Conservation (phyloP, 1,140 invertebrate species). For the Drosophila sp. region DNA sequence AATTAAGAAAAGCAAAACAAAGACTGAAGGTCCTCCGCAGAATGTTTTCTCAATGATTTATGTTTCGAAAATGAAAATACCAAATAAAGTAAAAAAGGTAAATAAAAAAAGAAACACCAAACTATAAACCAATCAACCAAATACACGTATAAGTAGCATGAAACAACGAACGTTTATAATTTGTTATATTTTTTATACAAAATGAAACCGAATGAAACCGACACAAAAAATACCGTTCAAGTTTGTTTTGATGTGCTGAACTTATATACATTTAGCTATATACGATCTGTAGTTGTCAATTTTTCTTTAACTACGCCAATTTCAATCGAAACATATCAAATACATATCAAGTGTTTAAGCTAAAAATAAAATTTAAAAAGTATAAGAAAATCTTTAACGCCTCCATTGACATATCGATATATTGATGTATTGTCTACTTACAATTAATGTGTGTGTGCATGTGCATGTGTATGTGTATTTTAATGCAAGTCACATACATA, state of each 20-base stretch:
- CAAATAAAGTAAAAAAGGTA: slow-evolving; percentile 13
- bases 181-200: slow-evolving; percentile 82
- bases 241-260: slow-evolving; percentile 50
- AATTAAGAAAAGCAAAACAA: slow-evolving; percentile 53
- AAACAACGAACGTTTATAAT: slow-evolving; percentile 79
- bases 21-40: slow-evolving; percentile 82
- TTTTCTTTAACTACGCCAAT: slow-evolving; percentile 37
- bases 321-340: slow-evolving; percentile 32
- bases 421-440: slow-evolving; percentile 80
- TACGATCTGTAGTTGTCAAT: slow-evolving; percentile 19
- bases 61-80: slow-evolving; percentile 49
- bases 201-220: slow-evolving; percentile 36
- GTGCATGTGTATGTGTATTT: slow-evolving; percentile 24
- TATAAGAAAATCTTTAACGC: slow-evolving; percentile 72
- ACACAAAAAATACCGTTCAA: no score
- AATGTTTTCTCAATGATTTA: slow-evolving; percentile 63
- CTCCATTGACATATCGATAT: slow-evolving; percentile 77
- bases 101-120: slow-evolving; percentile 25
- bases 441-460: slow-evolving; percentile 50
- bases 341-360: slow-evolving; percentile 77
- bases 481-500: slow-evolving; percentile 16
- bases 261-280: not conserved
- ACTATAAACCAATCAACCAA: slow-evolving; percentile 47
- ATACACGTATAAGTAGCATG: slow-evolving; percentile 43
- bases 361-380: slow-evolving; percentile 11